Percentiles rank a stretch among this genome's conserved stretches.
These are phyloP conservation scores for Catalaphyllia jardinei DNA, from an alignment of 64 coral and sea anemone species.

Conservation along the genomic window DNA sequence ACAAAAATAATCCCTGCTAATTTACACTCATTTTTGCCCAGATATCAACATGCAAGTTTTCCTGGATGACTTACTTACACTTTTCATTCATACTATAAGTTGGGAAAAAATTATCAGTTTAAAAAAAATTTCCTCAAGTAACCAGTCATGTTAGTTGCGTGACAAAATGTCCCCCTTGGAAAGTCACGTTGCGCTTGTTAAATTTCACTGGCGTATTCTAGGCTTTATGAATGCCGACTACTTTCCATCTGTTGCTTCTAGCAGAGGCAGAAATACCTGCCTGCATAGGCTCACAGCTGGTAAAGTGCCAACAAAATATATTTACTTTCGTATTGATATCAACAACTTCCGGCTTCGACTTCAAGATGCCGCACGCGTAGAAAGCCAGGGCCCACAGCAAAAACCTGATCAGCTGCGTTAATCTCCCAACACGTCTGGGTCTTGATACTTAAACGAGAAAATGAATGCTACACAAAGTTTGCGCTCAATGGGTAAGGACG, in stretches of 20 bases:
- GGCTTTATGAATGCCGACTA: too few species aligned
- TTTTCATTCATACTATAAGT: neutral
- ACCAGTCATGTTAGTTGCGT: neutral
- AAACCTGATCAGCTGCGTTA: too few species aligned
- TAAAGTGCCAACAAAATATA: neutral
- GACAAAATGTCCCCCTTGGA: neutral
- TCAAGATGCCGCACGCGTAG: too few species aligned
- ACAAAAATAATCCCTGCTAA: constrained; percentile 44
- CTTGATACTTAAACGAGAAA: too few species aligned
- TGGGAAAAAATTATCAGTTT: neutral
- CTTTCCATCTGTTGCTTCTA: too few species aligned
- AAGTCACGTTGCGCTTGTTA: neutral
- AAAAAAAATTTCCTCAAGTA: neutral
- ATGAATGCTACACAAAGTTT: neutral
- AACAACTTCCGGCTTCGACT: too few species aligned
- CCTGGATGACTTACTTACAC: neutral
- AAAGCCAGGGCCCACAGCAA: too few species aligned
- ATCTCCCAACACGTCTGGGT: too few species aligned
- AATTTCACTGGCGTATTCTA: too few species aligned
- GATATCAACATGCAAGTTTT: neutral
- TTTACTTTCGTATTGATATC: neutral
- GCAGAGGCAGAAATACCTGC: neutral
- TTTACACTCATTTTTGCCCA: constrained; percentile 5
- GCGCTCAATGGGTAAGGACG: neutral
- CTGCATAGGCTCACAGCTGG: neutral